Percentiles rank a stretch among this genome's conserved stretches.
Evolutionary conservation across 2,888 invertebrate species (phyloP).

Genomic region (Ophion costatus): DNA sequence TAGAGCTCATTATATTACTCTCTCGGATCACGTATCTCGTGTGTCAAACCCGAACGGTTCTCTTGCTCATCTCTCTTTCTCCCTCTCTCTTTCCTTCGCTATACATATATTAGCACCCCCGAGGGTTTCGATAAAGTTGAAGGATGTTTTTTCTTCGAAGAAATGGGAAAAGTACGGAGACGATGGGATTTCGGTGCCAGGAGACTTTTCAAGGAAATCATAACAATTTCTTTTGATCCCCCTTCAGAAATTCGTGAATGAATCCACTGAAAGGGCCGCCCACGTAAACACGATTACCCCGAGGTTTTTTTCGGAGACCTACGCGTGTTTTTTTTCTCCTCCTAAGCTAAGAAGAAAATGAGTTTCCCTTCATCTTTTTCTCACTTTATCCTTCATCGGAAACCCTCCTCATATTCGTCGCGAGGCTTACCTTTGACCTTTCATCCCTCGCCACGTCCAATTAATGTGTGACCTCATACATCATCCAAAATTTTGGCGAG

Average conservation of each 20-base stretch:
- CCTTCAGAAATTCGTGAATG: not conserved
- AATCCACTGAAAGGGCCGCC: constrained; percentile 17
- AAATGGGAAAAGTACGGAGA: constrained; percentile 6
- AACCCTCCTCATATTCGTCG: constrained; percentile 39
- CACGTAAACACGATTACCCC: not conserved
- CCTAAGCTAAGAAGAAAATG: not conserved
- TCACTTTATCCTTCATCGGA: constrained; percentile 4
- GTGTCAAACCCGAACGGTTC: constrained; percentile 39
- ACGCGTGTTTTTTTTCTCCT: constrained; percentile 10
- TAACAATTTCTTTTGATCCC: constrained; percentile 18
- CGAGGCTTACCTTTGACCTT: constrained; percentile 58
- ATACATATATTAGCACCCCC: constrained; percentile 16
- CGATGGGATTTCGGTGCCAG: constrained; percentile 43
- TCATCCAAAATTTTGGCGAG: constrained; percentile 6
- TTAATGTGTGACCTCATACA: constrained; percentile 32
- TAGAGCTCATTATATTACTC: constrained; percentile 42
- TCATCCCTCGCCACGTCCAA: constrained; percentile 43
- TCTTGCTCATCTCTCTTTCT: not conserved
- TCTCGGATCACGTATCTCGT: constrained; percentile 54
- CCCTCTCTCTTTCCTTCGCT: not conserved
- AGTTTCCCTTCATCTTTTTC: constrained; percentile 4
- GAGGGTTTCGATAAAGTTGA: constrained; percentile 21
- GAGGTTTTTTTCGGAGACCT: constrained; percentile 8
- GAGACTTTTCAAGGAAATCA: constrained; percentile 31
- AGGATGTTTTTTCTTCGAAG: constrained; percentile 29